Evolutionary conservation across 2,888 invertebrate genomes (phyloP).

Genomic region (Drosophila planitibia): DNA sequence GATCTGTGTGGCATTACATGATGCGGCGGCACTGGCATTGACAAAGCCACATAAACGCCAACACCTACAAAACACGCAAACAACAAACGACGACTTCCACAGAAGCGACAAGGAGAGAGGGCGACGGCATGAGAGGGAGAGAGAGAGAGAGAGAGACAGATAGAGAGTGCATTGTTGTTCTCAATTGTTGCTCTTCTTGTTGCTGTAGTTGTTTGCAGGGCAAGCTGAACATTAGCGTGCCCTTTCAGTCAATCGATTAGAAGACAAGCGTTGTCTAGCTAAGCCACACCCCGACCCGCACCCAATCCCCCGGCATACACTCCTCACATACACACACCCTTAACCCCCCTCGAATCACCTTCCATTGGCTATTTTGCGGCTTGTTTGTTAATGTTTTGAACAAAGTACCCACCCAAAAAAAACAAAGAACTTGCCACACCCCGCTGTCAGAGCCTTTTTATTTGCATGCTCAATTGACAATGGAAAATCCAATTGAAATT

Average conservation of each 20-base stretch:
- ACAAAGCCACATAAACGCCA: slow-evolving; percentile 79
- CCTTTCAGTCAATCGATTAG: slow-evolving; percentile 71
- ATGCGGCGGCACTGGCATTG: slow-evolving; percentile 60
- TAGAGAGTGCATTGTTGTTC: slow-evolving; percentile 14
- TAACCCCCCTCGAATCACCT: not conserved
- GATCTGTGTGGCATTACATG: slow-evolving; percentile 65
- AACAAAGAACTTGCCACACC: not conserved
- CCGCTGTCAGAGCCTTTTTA: slow-evolving; percentile 30
- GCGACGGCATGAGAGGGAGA: not conserved
- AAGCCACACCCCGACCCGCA: slow-evolving; percentile 3
- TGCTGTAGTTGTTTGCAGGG: slow-evolving; percentile 22
- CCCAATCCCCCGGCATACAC: not conserved
- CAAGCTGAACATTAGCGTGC: slow-evolving; percentile 64
- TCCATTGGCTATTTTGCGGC: slow-evolving; percentile 31
- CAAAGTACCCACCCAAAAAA: slow-evolving; percentile 11
- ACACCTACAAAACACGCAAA: slow-evolving; percentile 80
- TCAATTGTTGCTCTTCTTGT: slow-evolving; percentile 21
- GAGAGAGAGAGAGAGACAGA: too few species aligned
- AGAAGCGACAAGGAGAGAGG: not conserved
- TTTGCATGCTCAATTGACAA: slow-evolving; percentile 41
- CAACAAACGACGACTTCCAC: slow-evolving; percentile 45
- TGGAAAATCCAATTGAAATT: not conserved
- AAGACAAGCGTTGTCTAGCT: slow-evolving; percentile 49
- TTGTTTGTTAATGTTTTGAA: slow-evolving; percentile 53
- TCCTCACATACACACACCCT: not conserved